Evolutionary conservation across 2,113 vertebrate genomes (phyloP).

Genomic region (Microtus oregoni): DNA sequence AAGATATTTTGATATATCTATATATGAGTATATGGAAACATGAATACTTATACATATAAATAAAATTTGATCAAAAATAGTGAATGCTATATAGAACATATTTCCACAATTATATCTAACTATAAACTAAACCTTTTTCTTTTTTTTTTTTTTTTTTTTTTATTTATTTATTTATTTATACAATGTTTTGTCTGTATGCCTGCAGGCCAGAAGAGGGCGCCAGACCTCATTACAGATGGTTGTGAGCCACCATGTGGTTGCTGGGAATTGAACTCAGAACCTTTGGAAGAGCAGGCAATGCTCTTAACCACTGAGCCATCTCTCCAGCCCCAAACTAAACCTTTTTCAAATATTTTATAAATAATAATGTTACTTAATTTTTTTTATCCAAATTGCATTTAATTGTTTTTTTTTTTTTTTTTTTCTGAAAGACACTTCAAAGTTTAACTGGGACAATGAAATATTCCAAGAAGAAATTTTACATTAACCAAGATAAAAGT

Average conservation of each 20-base stretch:
- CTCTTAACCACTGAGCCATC: too few species aligned
- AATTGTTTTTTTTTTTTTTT: background rate
- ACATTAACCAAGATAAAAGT: slow-evolving; percentile 15
- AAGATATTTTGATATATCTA: too few species aligned
- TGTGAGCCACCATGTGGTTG: too few species aligned
- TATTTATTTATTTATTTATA: too few species aligned
- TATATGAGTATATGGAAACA: background rate
- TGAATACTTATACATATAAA: background rate
- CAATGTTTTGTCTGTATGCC: too few species aligned
- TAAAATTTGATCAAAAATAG: background rate
- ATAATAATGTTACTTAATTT: background rate
- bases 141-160: too few species aligned
- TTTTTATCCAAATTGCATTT: background rate
- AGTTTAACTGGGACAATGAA: slow-evolving; percentile 12
- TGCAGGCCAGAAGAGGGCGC: too few species aligned
- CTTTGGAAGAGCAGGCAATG: too few species aligned
- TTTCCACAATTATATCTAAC: background rate
- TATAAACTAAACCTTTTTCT: background rate
- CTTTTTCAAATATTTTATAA: slow-evolving; percentile 11
- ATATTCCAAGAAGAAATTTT: slow-evolving; percentile 6
- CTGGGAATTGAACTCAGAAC: too few species aligned
- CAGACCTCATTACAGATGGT: too few species aligned
- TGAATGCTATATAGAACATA: background rate
- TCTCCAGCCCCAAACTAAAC: too few species aligned
- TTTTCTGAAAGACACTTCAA: background rate